Conservation (phyloP, 2,113 vertebrate genomes). For the Ifrita kowaldi region DNA sequence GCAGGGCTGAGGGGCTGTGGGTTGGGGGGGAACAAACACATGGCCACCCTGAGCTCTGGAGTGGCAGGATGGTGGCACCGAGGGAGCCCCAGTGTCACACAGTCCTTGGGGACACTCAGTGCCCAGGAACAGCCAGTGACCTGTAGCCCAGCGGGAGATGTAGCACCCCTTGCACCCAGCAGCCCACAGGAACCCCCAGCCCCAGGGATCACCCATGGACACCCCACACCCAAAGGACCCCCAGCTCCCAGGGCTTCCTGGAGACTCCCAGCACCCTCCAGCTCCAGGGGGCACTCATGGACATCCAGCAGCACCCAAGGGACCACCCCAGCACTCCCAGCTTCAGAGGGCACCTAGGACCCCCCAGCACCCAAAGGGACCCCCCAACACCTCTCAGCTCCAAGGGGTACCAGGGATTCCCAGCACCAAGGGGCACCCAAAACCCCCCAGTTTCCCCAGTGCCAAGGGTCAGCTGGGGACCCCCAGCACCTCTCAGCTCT, state of each 20-base stretch:
- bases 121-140: background rate
- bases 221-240: background rate
- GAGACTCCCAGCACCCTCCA: background rate
- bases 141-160: background rate
- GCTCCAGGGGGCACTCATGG: background rate
- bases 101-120: background rate
- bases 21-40: background rate
- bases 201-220: too few relatives aligned
- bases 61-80: background rate
- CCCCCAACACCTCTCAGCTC: background rate
- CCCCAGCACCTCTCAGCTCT: background rate
- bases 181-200: background rate
- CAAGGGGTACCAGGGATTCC: background rate
- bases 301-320: background rate
- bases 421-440: background rate
- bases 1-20: background rate
- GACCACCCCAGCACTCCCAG: background rate
- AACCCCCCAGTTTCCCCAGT: background rate
- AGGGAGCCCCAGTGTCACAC: background rate
- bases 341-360: background rate
- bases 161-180: background rate
- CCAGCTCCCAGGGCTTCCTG: background rate
- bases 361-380: background rate
- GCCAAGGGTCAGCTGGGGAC: background rate
- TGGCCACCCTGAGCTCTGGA: background rate